These are phyloP conservation scores for Parus major DNA, from an alignment of 2,113 vertebrate species.

Conservation along the genomic window DNA sequence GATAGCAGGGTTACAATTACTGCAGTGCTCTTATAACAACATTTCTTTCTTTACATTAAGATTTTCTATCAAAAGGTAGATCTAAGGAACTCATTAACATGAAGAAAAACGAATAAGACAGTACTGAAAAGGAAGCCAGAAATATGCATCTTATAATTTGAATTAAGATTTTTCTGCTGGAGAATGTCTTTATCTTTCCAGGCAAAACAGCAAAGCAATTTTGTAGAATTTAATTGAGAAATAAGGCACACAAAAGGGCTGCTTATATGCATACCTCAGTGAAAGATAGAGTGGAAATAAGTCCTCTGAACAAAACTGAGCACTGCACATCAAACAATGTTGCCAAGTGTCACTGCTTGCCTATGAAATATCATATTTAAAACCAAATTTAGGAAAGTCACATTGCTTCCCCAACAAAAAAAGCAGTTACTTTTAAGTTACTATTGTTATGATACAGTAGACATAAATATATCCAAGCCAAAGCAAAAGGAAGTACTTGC, in stretches of 20 bases:
- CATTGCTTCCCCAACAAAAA: background rate
- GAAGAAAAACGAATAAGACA: background rate
- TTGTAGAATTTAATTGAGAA: conserved; percentile 40
- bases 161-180: background rate
- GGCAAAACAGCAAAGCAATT: conserved; percentile 1
- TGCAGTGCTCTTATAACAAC: background rate
- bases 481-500: background rate
- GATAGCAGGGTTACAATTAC: background rate
- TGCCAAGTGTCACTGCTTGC: background rate
- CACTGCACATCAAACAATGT: background rate
- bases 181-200: conserved; percentile 18
- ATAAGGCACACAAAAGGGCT: background rate
- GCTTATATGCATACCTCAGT: background rate
- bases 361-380: background rate
- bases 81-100: background rate
- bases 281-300: background rate
- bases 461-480: background rate
- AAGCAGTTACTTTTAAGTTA: background rate
- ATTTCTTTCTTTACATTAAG: background rate
- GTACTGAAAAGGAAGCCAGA: background rate
- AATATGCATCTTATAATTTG: background rate
- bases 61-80: background rate
- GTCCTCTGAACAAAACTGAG: background rate
- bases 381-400: background rate
- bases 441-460: background rate